phyloP scores from a whole-genome alignment of 2,888 invertebrate species.

The Eugnorisma glareosa region DNA sequence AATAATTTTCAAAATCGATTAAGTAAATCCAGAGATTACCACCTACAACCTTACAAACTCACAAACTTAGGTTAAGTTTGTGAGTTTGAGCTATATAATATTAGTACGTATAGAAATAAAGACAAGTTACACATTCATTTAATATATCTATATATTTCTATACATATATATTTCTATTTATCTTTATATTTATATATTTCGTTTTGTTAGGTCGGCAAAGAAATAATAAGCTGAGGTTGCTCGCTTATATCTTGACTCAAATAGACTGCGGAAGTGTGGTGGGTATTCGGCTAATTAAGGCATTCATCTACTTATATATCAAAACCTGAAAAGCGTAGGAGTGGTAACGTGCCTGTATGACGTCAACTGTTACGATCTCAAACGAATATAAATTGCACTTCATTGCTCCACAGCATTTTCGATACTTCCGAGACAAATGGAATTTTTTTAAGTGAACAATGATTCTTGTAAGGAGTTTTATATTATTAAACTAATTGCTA shows the following conservation, averaged over 20 bases:
- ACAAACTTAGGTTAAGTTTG: no score
- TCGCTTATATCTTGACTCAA: neutral
- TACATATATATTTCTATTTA: no score
- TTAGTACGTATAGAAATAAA: no score
- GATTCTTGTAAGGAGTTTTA: neutral
- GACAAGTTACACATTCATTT: no score
- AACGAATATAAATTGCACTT: conserved; percentile 12
- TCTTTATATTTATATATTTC: no score
- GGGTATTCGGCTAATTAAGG: neutral
- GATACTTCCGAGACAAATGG: neutral
- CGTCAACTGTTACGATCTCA: neutral
- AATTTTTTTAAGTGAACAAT: neutral
- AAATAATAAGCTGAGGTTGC: neutral
- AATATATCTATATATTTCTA: no score
- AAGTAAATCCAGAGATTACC: no score
- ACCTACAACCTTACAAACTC: no score
- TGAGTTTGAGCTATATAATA: no score
- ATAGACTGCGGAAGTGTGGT: neutral
- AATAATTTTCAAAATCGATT: no score
- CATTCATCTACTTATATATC: neutral
- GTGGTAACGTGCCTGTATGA: neutral
- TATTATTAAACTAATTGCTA: neutral
- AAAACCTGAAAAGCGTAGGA: conserved; percentile 8
- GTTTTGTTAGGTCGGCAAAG: no score
- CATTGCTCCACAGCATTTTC: neutral